Conservation (phyloP, 2,113 vertebrate species). For the Phalacrocorax carbo region DNA sequence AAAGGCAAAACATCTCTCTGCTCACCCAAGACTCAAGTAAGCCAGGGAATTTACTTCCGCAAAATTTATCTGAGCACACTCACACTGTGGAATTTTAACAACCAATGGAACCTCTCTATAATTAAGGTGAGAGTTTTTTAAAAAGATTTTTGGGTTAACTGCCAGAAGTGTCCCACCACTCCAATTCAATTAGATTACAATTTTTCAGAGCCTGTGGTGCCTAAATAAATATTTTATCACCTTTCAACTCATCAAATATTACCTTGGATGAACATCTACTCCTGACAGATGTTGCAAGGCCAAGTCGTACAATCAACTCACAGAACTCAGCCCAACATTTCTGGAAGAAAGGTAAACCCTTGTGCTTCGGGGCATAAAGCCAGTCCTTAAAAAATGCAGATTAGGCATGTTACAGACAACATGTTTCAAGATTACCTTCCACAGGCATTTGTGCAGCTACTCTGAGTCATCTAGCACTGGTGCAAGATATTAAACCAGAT, state of each 20-base stretch:
- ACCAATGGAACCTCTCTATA: neutral
- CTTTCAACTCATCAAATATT: neutral
- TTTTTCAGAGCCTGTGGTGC: neutral
- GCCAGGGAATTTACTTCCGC: neutral
- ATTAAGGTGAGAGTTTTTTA: neutral
- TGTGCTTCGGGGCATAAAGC: neutral
- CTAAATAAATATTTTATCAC: neutral
- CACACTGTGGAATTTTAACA: neutral
- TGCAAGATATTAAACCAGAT: conserved; percentile 12
- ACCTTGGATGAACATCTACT: neutral
- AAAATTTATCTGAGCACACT: neutral
- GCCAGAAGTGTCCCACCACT: neutral
- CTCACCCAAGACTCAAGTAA: neutral
- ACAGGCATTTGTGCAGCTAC: neutral
- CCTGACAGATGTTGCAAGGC: neutral
- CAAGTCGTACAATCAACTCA: neutral
- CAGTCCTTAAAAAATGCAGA: neutral
- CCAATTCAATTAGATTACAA: neutral
- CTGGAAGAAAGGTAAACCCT: neutral
- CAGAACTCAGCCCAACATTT: neutral
- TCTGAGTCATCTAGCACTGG: neutral
- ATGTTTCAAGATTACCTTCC: neutral
- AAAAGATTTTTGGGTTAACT: neutral
- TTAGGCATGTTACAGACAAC: neutral
- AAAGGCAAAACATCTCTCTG: neutral